Evolutionary conservation across 2,797 vertebrate genomes (phyloP).

Genomic region (Sebastes miniatus): DNA sequence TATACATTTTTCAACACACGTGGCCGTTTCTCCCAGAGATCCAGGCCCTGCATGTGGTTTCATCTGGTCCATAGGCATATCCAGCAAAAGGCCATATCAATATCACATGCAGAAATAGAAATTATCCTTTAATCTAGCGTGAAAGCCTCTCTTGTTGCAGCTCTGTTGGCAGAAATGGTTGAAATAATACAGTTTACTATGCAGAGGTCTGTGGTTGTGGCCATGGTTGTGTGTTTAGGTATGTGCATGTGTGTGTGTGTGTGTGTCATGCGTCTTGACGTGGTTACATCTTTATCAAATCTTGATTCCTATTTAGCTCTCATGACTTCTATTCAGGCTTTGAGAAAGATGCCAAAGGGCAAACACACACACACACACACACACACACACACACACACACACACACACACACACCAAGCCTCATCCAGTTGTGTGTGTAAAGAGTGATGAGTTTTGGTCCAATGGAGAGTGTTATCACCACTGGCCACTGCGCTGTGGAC

Average conservation of each 20-base stretch:
- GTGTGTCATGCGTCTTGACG: neutral
- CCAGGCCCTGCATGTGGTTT: neutral
- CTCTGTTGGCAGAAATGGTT: conserved; percentile 28
- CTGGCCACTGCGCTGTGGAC: conserved; percentile 66
- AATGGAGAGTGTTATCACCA: conserved; percentile 69
- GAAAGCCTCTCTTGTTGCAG: conserved; percentile 48
- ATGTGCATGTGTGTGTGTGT: neutral
- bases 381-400: neutral
- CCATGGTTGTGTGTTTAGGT: conserved; percentile 2
- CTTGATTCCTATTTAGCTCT: conserved; percentile 28
- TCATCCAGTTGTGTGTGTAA: conserved; percentile 43
- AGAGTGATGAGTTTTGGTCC: conserved; percentile 63
- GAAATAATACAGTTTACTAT: conserved; percentile 32
- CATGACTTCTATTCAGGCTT: conserved; percentile 42
- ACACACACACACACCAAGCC: conserved; percentile 13
- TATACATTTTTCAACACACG: neutral
- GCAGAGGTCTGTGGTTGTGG: conserved; percentile 22
- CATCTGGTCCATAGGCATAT: conserved; percentile 7
- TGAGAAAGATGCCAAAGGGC: conserved; percentile 38
- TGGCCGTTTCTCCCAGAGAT: neutral
- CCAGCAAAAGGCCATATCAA: conserved; percentile 27
- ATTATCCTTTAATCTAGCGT: conserved; percentile 47
- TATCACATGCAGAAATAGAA: conserved; percentile 47
- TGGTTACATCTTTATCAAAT: conserved; percentile 30
- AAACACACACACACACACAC: conserved; percentile 9